These are phyloP conservation scores for Channa striata DNA, from an alignment of 2,797 vertebrate genomes.

Conservation along the genomic window DNA sequence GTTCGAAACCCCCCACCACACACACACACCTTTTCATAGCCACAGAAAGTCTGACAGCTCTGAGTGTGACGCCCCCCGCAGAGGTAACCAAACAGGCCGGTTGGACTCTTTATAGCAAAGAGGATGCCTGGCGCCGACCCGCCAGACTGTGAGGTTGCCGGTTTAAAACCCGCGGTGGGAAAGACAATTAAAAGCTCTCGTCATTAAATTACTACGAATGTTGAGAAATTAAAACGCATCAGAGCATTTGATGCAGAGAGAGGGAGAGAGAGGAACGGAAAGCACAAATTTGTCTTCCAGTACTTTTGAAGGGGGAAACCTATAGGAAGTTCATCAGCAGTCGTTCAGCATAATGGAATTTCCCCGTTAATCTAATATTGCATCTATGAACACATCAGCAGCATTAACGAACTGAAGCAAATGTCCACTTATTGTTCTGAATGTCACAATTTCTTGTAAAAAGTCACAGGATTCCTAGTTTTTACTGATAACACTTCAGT, in stretches of 20 bases:
- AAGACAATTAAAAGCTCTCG: constrained; percentile 37
- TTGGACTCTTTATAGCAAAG: constrained; percentile 28
- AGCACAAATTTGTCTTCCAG: no score
- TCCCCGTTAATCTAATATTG: constrained; percentile 10
- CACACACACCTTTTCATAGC: constrained; percentile 65
- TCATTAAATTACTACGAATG: constrained; percentile 18
- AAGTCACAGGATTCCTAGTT: background rate
- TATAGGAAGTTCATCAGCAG: background rate
- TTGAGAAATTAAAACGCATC: constrained; percentile 18
- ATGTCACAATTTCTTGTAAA: background rate
- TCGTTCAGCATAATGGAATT: constrained; percentile 12
- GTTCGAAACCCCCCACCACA: constrained; percentile 20
- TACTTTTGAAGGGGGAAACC: no score
- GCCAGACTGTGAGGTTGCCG: constrained; percentile 3
- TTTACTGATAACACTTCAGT: background rate
- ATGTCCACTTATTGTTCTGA: background rate
- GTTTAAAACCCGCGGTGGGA: background rate
- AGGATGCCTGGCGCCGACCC: constrained; percentile 16
- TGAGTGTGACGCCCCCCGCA: constrained; percentile 44
- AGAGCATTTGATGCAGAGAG: no score
- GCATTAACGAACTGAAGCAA: background rate
- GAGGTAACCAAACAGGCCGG: constrained; percentile 27
- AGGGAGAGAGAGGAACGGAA: no score
- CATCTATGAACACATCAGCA: background rate
- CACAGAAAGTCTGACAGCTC: constrained; percentile 64